Evolutionary conservation across 2,888 invertebrate genomes (phyloP), one percentile per base, ranked within the genome.

Genomic region (Sipha maydis): DNA sequence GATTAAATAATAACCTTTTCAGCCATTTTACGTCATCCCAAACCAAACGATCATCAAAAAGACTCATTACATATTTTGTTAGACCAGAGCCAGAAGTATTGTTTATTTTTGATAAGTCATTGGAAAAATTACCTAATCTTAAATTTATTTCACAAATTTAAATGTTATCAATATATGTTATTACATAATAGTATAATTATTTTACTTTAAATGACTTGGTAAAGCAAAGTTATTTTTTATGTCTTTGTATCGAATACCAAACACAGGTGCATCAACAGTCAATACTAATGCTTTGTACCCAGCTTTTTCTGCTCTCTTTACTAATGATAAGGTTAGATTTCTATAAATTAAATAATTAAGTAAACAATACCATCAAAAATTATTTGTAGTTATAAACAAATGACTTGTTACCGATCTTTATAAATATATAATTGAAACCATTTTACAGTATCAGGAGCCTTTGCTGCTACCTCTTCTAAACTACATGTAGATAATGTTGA

Each of bases 371-470:
- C 11, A 41, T 7, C 38, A 41, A 41, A 41, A 41, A 17, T 25
- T 71, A 41, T 19, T 76, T 19, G 28, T 1, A 17, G 71, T 8
- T 9, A 31, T 73, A 0, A n/a, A 41, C 3, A 41, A 34, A 17
- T 69, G 48, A 0, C 11, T 14, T 48, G 48, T 85, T 69, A 95
- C 95, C 96, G 94, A 92, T 97, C 95, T 90, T 94, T 95, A 92
- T 97, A 97, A 90, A 98, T 95, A 91, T 98, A 98, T 0, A 98
- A 93, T 92, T 99, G 97, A 92, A 97, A 97, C 97, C 97, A 98
- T 91, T 96, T 96, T 31, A 94, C 93, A 0, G 94, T 95, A 25
- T 94, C 92, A 0, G 97, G 97, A 1, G 96, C 95, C 1, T 95
- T 95, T 89, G 93, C 92, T 0, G 97, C 96, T 1, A 98, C 95